A percentile compares a stretch with the other conserved stretches of the same genome.
These are phyloP conservation scores for Xanthorhoe designata DNA, from an alignment of 2,888 invertebrate genomes.

Conservation along the genomic window DNA sequence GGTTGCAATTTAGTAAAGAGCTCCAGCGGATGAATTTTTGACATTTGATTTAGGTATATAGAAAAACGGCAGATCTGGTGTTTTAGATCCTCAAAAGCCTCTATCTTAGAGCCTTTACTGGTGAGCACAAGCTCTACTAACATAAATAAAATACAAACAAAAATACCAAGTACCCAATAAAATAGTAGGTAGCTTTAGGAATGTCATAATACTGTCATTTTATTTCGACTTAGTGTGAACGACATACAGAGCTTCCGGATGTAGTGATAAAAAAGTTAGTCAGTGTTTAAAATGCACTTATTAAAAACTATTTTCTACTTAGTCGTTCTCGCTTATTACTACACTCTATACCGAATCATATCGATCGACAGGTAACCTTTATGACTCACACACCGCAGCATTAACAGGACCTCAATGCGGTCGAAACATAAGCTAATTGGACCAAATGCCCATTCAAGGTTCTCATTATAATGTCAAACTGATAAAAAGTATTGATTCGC, in stretches of 20 bases:
- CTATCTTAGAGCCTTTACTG: too few species aligned
- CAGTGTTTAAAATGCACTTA: too few species aligned
- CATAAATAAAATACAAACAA: too few species aligned
- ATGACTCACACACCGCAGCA: conserved; percentile 60
- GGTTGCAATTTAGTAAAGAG: conserved; percentile 15
- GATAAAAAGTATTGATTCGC: conserved; percentile 50
- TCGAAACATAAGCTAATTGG: conserved; percentile 68
- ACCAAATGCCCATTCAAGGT: conserved; percentile 68
- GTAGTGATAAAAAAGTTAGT: too few species aligned
- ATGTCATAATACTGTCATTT: too few species aligned
- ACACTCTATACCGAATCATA: conserved; percentile 19
- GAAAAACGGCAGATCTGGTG: not conserved
- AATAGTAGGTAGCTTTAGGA: too few species aligned
- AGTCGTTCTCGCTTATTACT: conserved; percentile 42
- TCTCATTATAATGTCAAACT: conserved; percentile 54
- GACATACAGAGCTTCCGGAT: too few species aligned
- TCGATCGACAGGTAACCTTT: conserved; percentile 40
- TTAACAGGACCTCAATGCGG: conserved; percentile 48
- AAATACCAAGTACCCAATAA: too few species aligned
- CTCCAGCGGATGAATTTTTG: conserved; percentile 2
- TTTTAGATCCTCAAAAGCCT: too few species aligned
- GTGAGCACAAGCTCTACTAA: too few species aligned
- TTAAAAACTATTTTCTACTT: too few species aligned
- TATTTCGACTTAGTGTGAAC: too few species aligned
- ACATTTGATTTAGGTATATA: not conserved